A percentile compares a stretch with the other conserved stretches of the same genome.
Evolutionary conservation across 2,113 vertebrate species (phyloP).

Genomic region (Strigops habroptila): DNA sequence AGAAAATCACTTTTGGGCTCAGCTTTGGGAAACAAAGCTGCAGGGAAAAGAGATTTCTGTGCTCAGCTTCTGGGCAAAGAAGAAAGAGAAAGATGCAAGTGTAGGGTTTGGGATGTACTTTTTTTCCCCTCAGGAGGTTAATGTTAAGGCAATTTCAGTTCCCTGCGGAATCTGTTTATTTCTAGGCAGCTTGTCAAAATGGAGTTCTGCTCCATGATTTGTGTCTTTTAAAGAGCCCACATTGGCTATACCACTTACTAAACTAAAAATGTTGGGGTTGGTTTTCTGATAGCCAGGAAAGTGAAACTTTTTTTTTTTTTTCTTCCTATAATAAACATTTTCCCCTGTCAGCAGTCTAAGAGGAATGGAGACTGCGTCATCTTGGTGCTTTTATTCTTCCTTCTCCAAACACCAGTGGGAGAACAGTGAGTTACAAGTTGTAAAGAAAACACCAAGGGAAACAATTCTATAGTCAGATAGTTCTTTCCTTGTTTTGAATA

Average conservation of each 20-base stretch:
- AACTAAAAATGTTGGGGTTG: background rate
- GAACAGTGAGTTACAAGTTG: background rate
- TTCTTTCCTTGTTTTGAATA: background rate
- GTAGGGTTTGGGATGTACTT: background rate
- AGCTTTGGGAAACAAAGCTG: background rate
- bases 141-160: background rate
- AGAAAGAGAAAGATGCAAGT: background rate
- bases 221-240: background rate
- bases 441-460: background rate
- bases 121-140: background rate
- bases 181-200: background rate
- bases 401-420: background rate
- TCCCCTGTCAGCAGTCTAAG: background rate
- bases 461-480: background rate
- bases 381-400: background rate
- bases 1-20: background rate
- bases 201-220: background rate
- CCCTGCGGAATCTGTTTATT: background rate
- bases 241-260: background rate
- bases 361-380: background rate
- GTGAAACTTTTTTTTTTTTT: background rate
- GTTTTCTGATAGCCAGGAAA: background rate
- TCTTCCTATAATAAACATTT: background rate
- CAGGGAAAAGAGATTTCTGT: background rate
- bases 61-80: background rate